Evolutionary conservation across 2,113 vertebrate genomes (phyloP).

Genomic region (Thunnus maccoyii): DNA sequence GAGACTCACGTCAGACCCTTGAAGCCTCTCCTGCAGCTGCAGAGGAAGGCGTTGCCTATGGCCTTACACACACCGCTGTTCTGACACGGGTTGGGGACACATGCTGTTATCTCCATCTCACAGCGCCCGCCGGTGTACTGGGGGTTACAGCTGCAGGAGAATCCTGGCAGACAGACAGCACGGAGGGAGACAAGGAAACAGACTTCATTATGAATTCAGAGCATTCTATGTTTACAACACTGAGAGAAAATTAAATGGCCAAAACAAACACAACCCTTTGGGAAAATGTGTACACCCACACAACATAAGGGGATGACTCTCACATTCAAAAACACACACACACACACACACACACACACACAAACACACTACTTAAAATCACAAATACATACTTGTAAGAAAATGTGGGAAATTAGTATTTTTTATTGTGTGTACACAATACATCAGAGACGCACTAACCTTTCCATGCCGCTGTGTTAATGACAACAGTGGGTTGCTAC

Average conservation of each 20-base stretch:
- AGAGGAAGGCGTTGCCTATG: slow-evolving; percentile 94
- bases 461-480: neutral
- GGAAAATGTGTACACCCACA: slow-evolving; percentile 1
- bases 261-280: neutral
- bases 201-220: slow-evolving; percentile 21
- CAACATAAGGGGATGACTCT: neutral
- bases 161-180: slow-evolving; percentile 83
- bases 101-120: slow-evolving; percentile 95
- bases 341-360: too few species aligned
- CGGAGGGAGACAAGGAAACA: neutral
- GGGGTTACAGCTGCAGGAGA: slow-evolving; percentile 92
- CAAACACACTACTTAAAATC: too few species aligned
- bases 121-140: slow-evolving; percentile 95
- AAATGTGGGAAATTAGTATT: neutral
- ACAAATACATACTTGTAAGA: neutral
- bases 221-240: neutral
- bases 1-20: slow-evolving; percentile 92
- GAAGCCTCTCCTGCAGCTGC: slow-evolving; percentile 93
- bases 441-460: neutral
- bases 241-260: neutral
- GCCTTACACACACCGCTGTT: slow-evolving; percentile 92
- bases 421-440: slow-evolving; percentile 1
- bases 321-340: neutral
- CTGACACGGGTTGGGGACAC: slow-evolving; percentile 95
- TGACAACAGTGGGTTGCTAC: neutral